Evolutionary conservation across 2,113 vertebrate species (phyloP), one percentile per base, ranked within the genome.

Genomic region (Regulus satrapa): DNA sequence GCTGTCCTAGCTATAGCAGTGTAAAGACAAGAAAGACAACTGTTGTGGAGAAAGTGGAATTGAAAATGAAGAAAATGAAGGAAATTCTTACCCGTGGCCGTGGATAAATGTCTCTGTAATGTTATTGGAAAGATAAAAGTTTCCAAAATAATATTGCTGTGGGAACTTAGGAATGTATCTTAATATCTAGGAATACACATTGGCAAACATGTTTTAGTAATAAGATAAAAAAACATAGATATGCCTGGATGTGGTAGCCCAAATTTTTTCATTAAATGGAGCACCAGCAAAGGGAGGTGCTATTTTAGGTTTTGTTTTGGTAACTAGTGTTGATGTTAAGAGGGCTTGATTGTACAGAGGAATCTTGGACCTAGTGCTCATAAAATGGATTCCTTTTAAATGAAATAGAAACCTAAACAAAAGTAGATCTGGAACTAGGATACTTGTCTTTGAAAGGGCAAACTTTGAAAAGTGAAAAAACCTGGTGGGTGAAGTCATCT

Each of bases 301-400:
- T 95, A 95, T 95, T 95, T 96, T 95, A 85, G 91, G 86, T 72
- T 97, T 95, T 97, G 94, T 96, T 97, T 97, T 95, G 91, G 73
- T 96, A 94, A 97, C 95, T 94, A 41, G 41, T 92, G 94, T 96
- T 96, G 94, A 97, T 92, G 40, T 96, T 62, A 95, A 88, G 92
- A 91, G 83, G 59, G 68, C 87, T 79, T 95, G 61, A 68, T 81
- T 78, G 59, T 88, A 77, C 83, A 89, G 85, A 95, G 61, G 94
- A 97, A 89, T 95, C 89, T 95, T 84, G 69, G 89, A 91, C 89
- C 48, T 78, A 45, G 64, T 56, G 61, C 86, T 94, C 80, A 78
- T 92, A 92, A 97, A 95, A 92, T 31, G 38, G 72, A 94, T 97
- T 97, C 94, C 92, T 88, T 96, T 95, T 94, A 92, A 92, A 97